Evolutionary conservation across 2,888 invertebrate genomes (phyloP).

Genomic region (Apomyelois bistriatella): DNA sequence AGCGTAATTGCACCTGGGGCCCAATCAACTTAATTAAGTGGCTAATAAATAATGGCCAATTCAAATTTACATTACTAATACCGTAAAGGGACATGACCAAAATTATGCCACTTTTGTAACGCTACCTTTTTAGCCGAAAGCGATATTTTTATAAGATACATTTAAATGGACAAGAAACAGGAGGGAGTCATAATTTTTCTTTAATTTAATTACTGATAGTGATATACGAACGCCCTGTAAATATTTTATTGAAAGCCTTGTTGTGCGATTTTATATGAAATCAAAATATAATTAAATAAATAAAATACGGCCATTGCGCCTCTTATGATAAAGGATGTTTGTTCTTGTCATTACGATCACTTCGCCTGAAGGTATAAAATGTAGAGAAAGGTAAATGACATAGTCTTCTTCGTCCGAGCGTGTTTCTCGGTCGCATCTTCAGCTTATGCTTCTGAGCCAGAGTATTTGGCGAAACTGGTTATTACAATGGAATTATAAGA

Average conservation of each 20-base stretch:
- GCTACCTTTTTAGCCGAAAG: constrained; percentile 5
- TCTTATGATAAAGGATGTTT: not conserved
- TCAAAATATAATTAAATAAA: not conserved
- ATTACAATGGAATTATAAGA: too few relatives aligned
- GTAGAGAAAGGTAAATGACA: not conserved
- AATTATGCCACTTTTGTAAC: not conserved
- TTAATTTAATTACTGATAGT: constrained; percentile 12
- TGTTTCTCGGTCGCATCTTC: too few relatives aligned
- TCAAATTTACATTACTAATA: constrained; percentile 6
- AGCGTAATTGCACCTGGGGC: not conserved
- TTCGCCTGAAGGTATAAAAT: not conserved
- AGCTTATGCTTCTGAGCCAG: too few relatives aligned
- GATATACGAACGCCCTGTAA: constrained; percentile 12
- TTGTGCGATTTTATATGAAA: constrained; percentile 3
- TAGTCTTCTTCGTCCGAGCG: too few relatives aligned
- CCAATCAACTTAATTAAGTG: constrained; percentile 5
- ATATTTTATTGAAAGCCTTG: constrained; percentile 13
- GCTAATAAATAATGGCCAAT: constrained; percentile 8
- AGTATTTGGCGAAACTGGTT: too few relatives aligned
- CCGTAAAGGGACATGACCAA: not conserved
- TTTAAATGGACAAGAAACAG: constrained; percentile 15
- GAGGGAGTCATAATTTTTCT: constrained; percentile 12
- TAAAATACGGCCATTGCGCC: not conserved
- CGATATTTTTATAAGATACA: not conserved
- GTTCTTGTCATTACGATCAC: not conserved